Percentiles rank a stretch among this genome's conserved stretches.
phyloP scores from a whole-genome alignment of 1,140 invertebrate genomes.

The Diorhabda carinulata region DNA sequence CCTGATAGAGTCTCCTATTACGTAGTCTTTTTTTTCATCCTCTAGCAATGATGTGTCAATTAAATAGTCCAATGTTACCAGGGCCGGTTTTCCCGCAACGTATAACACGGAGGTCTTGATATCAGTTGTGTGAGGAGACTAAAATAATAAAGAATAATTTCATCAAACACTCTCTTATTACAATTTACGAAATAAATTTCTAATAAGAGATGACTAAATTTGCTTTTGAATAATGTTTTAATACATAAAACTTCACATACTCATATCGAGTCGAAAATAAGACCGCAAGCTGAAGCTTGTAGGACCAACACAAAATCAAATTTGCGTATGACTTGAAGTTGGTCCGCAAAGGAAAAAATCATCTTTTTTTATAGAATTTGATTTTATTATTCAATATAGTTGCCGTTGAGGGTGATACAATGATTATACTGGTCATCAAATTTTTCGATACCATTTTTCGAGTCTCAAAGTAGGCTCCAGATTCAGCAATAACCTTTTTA shows the following conservation, averaged over 20 bases:
- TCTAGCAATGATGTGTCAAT: conserved; percentile 52
- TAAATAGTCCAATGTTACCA: conserved; percentile 76
- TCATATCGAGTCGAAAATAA: too few relatives aligned
- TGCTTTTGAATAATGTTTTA: too few relatives aligned
- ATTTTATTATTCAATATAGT: background rate
- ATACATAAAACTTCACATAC: too few relatives aligned
- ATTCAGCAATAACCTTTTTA: background rate
- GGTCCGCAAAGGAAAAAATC: too few relatives aligned
- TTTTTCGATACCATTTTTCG: background rate
- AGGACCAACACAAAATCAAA: too few relatives aligned
- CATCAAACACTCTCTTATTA: background rate
- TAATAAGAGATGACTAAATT: background rate
- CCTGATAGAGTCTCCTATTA: conserved; percentile 35
- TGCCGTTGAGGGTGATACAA: background rate
- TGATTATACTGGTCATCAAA: background rate
- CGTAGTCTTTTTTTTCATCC: conserved; percentile 28
- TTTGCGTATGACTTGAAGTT: too few relatives aligned
- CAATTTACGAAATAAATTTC: background rate
- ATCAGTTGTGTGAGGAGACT: conserved; percentile 66
- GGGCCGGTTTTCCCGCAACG: conserved; percentile 64
- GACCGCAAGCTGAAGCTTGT: too few relatives aligned
- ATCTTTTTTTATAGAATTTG: background rate
- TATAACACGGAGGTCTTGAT: conserved; percentile 79
- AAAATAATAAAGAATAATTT: background rate
- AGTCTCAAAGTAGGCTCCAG: background rate